Conservation (phyloP, 2,113 vertebrate species). For the Ardeotis arabs region DNA sequence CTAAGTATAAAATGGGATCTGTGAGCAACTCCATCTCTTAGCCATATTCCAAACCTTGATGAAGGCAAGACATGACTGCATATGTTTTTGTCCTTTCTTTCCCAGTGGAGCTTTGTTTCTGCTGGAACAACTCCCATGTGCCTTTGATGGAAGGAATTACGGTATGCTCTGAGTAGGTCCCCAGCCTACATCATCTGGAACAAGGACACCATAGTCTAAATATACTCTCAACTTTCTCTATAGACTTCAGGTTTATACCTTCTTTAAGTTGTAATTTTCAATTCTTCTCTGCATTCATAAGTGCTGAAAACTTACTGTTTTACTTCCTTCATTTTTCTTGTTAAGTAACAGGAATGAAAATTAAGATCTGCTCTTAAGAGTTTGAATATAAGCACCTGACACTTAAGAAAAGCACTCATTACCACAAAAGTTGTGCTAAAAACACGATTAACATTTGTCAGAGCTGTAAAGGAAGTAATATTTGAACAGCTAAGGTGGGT, state of each 20-base stretch:
- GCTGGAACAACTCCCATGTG: not conserved
- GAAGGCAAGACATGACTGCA: not conserved
- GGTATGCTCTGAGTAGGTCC: not conserved
- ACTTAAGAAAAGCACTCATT: not conserved
- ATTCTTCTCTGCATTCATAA: not conserved
- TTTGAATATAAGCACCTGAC: not conserved
- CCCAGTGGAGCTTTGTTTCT: not conserved
- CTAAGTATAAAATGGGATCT: not conserved
- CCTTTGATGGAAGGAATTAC: not conserved
- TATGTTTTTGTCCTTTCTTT: not conserved
- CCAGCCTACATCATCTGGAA: not conserved
- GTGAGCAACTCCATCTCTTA: not conserved
- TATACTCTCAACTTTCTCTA: not conserved
- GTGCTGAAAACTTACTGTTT: not conserved
- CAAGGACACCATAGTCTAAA: not conserved
- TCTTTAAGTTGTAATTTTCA: not conserved
- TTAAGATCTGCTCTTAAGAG: not conserved
- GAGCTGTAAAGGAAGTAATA: not conserved
- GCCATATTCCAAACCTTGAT: not conserved
- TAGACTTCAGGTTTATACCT: not conserved
- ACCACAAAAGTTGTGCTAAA: not conserved
- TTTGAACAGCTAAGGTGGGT: not conserved
- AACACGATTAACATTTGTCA: not conserved
- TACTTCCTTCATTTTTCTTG: not conserved
- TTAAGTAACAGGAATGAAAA: not conserved